Conservation (phyloP, 2,113 vertebrate species). For the Nannospalax galili region DNA sequence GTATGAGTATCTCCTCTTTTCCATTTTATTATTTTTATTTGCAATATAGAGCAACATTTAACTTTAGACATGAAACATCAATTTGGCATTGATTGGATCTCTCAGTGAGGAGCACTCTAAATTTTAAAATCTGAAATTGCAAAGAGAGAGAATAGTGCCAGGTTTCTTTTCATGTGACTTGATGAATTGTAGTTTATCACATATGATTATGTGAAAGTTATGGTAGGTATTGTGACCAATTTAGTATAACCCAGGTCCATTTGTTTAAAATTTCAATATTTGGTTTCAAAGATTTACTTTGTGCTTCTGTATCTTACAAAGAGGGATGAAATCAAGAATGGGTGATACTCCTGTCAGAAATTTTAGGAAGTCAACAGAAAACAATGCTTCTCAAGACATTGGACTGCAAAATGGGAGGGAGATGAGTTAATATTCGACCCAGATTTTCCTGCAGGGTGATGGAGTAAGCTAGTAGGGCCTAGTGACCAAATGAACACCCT, state of each 20-base stretch:
- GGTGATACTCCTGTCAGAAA: neutral
- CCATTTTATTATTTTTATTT: neutral
- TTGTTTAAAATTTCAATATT: constrained; percentile 1
- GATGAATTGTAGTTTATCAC: neutral
- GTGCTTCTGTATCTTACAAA: neutral
- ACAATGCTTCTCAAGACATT: neutral
- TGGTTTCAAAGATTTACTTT: neutral
- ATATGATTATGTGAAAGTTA: neutral
- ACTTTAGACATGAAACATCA: neutral
- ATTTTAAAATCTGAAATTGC: neutral
- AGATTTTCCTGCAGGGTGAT: no score
- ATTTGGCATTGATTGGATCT: neutral
- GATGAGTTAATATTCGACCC: neutral
- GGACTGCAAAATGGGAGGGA: neutral
- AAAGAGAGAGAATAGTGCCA: neutral
- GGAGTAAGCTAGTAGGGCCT: neutral
- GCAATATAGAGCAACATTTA: neutral
- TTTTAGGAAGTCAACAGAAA: neutral
- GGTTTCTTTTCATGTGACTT: neutral
- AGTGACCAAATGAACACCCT: neutral
- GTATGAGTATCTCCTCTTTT: neutral
- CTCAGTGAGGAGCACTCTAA: neutral
- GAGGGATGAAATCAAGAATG: neutral
- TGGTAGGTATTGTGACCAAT: neutral
- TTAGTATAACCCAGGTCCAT: neutral